phyloP scores from a whole-genome alignment of 1,140 invertebrate species.

The Leptopilina clavipes region DNA sequence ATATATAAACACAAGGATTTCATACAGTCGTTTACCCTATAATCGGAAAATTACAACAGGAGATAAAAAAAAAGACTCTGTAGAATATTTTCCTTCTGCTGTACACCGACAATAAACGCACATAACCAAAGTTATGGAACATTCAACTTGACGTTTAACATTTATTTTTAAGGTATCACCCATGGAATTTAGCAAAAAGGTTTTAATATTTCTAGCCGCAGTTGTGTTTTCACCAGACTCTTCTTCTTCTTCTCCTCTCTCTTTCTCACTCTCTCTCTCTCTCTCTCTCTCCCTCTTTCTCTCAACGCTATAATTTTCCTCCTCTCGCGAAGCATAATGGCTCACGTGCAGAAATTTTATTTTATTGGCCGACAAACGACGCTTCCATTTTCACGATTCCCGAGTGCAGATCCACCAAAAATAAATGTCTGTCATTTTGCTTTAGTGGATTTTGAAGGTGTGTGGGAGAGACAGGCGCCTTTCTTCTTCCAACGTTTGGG shows the following conservation, averaged over 20 bases:
- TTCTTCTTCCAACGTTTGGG: too few species aligned
- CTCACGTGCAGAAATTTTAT: conserved; percentile 33
- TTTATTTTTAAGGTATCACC: conserved; percentile 46
- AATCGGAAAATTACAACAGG: conserved; percentile 54
- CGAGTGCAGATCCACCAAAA: not conserved
- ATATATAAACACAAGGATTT: not conserved
- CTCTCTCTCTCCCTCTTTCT: too few species aligned
- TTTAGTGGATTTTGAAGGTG: conserved; percentile 2
- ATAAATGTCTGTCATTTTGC: conserved; percentile 14
- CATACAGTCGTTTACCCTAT: conserved; percentile 40
- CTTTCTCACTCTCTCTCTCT: too few species aligned
- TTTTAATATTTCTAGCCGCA: conserved; percentile 1
- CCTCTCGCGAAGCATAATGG: not conserved
- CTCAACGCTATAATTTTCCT: not conserved
- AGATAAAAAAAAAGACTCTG: conserved; percentile 54
- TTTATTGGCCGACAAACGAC: conserved; percentile 29
- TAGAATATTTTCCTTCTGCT: conserved; percentile 42
- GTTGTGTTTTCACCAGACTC: not conserved
- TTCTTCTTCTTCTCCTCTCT: not conserved
- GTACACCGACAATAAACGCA: conserved; percentile 47
- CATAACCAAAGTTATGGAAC: conserved; percentile 43
- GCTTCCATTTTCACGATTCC: not conserved
- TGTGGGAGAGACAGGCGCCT: too few species aligned
- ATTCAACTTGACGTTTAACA: conserved; percentile 58
- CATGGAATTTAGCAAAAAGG: conserved; percentile 23